Conservation (phyloP, 2,888 invertebrate species). For the Caenorhabditis panamensis region DNA sequence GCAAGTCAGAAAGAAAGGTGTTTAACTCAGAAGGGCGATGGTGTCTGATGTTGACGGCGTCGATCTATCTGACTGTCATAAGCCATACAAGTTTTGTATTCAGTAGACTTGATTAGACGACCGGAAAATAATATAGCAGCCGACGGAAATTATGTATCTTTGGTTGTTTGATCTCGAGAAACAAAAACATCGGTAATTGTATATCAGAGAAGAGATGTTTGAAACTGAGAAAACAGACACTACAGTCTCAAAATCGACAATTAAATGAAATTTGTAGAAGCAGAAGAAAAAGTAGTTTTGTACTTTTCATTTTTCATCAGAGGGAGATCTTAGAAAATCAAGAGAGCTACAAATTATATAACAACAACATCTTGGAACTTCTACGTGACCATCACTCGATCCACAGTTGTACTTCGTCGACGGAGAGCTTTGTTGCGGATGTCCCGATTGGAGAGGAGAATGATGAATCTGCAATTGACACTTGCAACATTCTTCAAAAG, state of each 20-base stretch:
- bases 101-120: not conserved
- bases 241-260: too few species aligned
- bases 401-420: not conserved
- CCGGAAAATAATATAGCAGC: not conserved
- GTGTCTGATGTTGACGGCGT: not conserved
- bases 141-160: not conserved
- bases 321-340: too few species aligned
- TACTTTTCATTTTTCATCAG: too few species aligned
- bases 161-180: not conserved
- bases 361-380: too few species aligned
- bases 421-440: not conserved
- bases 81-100: not conserved
- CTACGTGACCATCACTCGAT: not conserved
- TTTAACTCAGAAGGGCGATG: not conserved
- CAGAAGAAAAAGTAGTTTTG: too few species aligned
- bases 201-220: not conserved
- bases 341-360: too few species aligned
- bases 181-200: not conserved
- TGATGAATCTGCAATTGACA: constrained; percentile 2
- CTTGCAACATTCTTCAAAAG: not conserved
- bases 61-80: not conserved
- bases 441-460: not conserved
- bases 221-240: too few species aligned
- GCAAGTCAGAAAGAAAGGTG: not conserved
- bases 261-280: too few species aligned